These are phyloP conservation scores for Chlorodrepanis virens DNA, from an alignment of 2,113 vertebrate species.

Conservation along the genomic window DNA sequence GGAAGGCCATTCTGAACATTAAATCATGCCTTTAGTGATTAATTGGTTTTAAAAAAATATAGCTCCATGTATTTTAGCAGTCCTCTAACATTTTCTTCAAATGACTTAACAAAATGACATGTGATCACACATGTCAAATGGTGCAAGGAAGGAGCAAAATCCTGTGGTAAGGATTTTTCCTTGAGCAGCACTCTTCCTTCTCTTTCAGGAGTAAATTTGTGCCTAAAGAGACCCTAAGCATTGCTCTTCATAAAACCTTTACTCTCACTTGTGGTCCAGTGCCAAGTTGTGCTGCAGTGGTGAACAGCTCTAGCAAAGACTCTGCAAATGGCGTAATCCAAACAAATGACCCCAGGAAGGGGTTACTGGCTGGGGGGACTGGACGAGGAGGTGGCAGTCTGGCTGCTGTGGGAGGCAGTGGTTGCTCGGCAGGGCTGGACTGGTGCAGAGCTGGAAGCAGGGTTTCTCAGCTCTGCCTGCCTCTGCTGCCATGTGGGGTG, in stretches of 20 bases:
- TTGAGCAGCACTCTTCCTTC: background rate
- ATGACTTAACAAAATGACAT: background rate
- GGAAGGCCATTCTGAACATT: background rate
- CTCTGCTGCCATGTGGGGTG: rapidly evolving
- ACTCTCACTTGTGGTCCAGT: background rate
- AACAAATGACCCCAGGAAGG: background rate
- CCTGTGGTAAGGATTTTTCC: background rate
- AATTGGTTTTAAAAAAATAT: background rate
- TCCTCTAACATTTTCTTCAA: background rate
- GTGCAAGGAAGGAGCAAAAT: background rate
- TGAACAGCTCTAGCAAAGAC: background rate
- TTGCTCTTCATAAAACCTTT: background rate
- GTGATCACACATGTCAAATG: background rate
- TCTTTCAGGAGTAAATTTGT: background rate
- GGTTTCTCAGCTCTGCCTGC: background rate
- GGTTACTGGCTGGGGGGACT: background rate
- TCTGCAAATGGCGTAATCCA: rapidly evolving
- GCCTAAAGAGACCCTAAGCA: background rate
- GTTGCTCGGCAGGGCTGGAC: background rate
- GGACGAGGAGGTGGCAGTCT: background rate
- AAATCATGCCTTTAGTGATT: background rate
- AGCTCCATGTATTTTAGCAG: background rate
- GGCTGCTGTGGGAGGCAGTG: background rate
- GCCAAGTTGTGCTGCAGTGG: background rate
- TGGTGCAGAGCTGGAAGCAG: background rate